These are phyloP conservation scores for Oryctolagus cuniculus DNA, from an alignment of 2,113 vertebrate genomes.

Conservation along the genomic window mOryCun1.1 NC_091441.1:78721001-78721500, in stretches of 20 bases:
- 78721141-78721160: not conserved
- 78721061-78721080: not conserved
- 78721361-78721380: constrained; percentile 42
- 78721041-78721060: not conserved
- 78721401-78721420: constrained; percentile 22
- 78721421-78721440: constrained; percentile 55
- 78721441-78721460: constrained; percentile 71
- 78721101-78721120: not conserved
- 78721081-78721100: not conserved
- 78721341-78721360: not conserved
- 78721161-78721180: not conserved
- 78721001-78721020: not conserved
- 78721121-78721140: not conserved
- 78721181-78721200: not conserved
- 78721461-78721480: constrained; percentile 40
- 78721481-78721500: constrained; percentile 66
- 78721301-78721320: not conserved
- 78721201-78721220: not conserved
- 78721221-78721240: not conserved
- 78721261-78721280: not conserved
- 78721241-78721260: not conserved
- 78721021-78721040: not conserved
- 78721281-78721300: not conserved
- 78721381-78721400: constrained; percentile 68
- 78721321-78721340: not conserved